Conservation (phyloP, 2,113 vertebrate genomes). For the Sigmodon hispidus region DNA sequence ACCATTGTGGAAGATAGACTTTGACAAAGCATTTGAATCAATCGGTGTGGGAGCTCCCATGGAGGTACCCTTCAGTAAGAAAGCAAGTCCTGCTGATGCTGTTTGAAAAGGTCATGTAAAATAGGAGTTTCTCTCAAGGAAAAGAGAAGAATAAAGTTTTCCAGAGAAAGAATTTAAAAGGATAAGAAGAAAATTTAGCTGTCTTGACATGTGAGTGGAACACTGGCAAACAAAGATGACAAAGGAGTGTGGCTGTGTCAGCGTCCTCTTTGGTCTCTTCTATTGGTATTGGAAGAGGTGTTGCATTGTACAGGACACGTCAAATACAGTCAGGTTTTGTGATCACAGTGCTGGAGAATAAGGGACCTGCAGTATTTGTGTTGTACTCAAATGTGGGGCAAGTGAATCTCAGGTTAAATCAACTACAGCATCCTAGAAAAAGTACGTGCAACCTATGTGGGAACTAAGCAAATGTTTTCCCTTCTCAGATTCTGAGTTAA, state of each 20-base stretch:
- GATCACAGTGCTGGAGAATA: not conserved
- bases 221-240: not conserved
- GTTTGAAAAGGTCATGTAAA: not conserved
- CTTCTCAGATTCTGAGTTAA: not conserved
- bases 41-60: not conserved
- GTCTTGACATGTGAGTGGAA: not conserved
- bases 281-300: not conserved
- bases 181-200: not conserved
- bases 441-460: not conserved
- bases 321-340: not conserved
- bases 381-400: not conserved
- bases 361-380: not conserved
- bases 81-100: not conserved
- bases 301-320: constrained; percentile 3
- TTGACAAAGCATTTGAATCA: not conserved
- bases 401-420: not conserved
- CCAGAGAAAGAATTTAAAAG: constrained; percentile 4
- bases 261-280: not conserved
- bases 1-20: not conserved
- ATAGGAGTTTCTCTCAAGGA: not conserved
- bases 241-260: not conserved
- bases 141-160: constrained; percentile 23
- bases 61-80: not conserved
- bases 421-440: not conserved
- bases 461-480: not conserved